Base-by-base conservation (phyloP, 2,888 invertebrate genomes). In the Mythimna pallens region DNA sequence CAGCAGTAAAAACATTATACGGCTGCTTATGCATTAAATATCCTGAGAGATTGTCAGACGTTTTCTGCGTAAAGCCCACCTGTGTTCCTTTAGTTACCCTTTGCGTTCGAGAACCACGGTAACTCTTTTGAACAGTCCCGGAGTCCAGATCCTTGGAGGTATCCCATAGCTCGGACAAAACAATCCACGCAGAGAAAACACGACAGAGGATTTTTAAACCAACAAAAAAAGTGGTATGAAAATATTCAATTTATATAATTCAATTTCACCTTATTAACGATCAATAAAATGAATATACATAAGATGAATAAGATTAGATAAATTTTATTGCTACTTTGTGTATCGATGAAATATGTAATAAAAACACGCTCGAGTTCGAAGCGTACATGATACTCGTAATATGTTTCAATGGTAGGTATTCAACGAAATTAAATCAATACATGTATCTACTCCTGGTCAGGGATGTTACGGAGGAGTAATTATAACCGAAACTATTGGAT, bases 371-470 rank as follows among this genome's bases (percentile, higher is more conserved):
- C 54, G 52, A 58, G 62, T 40, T 54, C 52, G 22, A 62, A 65
- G 57, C 47, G 57, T 65, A 65, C 43, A 40, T 50, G 47, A 77
- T 55, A 47, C 47, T 47, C 47, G 17, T 17, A 61, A 74, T 78
- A 69, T 62, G 65, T 34, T 67, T 65, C 36, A 70, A 64, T 66
- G 59, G 25, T 50, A 74, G 59, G 34, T 55, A 75, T 75, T 69
- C 81, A 58, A 36, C 54, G 54, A 67, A 54, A 77, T 54, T 52
- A 70, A 77, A 79, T 77, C 78, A 77, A 79, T 81, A 70, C 55
- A 22, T 68, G 47, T 58, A 64, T 43, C n/a, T 47, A 30, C 47
- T 47, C 7, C 47, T 47, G 20, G 17, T 7, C 7, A 47, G 47
- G 17, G 47, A 6, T 47, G 47, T 17, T 47, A 47, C 1, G 47